Evolutionary conservation across 2,797 vertebrate genomes (phyloP).

Genomic region (Sebastes goodei): DNA sequence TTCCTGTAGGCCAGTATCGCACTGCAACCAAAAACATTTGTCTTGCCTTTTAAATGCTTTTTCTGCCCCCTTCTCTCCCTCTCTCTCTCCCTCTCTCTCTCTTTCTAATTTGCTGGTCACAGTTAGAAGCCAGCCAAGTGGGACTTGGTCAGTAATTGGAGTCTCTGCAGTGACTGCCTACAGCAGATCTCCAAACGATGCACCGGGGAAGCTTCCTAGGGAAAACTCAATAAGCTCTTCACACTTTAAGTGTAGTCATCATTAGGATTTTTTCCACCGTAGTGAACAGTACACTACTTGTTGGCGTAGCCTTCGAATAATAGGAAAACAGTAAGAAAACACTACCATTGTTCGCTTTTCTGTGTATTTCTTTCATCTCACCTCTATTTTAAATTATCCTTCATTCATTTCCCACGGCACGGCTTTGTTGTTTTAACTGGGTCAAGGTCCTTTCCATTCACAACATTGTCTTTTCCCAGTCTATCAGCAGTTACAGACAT

Average conservation of each 20-base stretch:
- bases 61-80: constrained; percentile 29
- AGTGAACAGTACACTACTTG: constrained; percentile 64
- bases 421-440: constrained; percentile 66
- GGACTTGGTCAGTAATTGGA: constrained; percentile 84
- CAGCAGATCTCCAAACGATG: constrained; percentile 75
- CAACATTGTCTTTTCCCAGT: constrained; percentile 51
- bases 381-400: constrained; percentile 55
- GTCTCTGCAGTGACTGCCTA: constrained; percentile 78
- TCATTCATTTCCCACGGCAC: constrained; percentile 52
- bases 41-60: constrained; percentile 47
- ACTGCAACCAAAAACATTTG: constrained; percentile 58
- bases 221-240: constrained; percentile 80
- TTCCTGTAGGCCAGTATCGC: constrained; percentile 42
- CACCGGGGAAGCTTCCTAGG: constrained; percentile 73
- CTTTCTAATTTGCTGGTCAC: constrained; percentile 80
- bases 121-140: constrained; percentile 78
- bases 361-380: constrained; percentile 52
- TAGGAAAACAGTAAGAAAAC: constrained; percentile 29
- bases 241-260: constrained; percentile 76
- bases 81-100: constrained; percentile 28
- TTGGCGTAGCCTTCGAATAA: constrained; percentile 57
- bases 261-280: constrained; percentile 77
- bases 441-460: constrained; percentile 66
- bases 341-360: constrained; percentile 33
- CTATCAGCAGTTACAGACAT: constrained; percentile 30